A percentile compares a stretch with the other conserved stretches of the same genome.
Evolutionary conservation across 2,113 vertebrate genomes (phyloP).

Genomic region (Percopsis transmontana): DNA sequence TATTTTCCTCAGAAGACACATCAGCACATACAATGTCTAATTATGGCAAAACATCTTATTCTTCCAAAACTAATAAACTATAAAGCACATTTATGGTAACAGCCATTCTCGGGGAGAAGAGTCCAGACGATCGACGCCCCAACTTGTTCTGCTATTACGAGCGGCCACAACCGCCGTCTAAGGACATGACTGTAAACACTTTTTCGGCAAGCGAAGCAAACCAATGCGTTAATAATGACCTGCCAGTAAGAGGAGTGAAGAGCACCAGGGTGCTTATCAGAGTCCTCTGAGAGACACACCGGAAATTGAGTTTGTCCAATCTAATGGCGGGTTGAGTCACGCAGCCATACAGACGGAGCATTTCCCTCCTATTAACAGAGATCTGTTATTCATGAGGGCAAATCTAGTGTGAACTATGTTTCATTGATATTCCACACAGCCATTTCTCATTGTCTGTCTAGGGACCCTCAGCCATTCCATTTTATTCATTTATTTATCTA

Average conservation of each 20-base stretch:
- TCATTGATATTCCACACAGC: slow-evolving; percentile 76
- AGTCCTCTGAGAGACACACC: slow-evolving; percentile 71
- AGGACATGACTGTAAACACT: slow-evolving; percentile 42
- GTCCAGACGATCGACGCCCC: slow-evolving; percentile 34
- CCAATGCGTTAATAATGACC: slow-evolving; percentile 51
- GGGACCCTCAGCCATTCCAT: slow-evolving; percentile 62
- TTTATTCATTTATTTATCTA: slow-evolving; percentile 73
- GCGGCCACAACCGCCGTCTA: slow-evolving; percentile 12
- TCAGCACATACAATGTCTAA: no score
- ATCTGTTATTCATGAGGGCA: slow-evolving; percentile 83
- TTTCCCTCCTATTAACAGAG: slow-evolving; percentile 75
- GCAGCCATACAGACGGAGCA: slow-evolving; percentile 60
- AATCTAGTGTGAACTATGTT: slow-evolving; percentile 77
- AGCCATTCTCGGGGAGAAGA: not conserved
- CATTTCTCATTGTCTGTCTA: slow-evolving; percentile 65
- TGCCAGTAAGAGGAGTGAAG: slow-evolving; percentile 40
- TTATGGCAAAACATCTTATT: no score
- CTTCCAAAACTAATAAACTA: no score
- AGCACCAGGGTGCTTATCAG: slow-evolving; percentile 63
- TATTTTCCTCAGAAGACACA: no score
- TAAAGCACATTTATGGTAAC: not conserved
- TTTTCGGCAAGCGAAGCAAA: slow-evolving; percentile 34
- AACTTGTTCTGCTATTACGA: slow-evolving; percentile 33
- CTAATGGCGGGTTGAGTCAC: slow-evolving; percentile 74
- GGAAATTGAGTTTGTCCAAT: slow-evolving; percentile 81